Evolutionary conservation across 2,113 vertebrate genomes (phyloP).

Genomic region (Aspiorhynchus laticeps): DNA sequence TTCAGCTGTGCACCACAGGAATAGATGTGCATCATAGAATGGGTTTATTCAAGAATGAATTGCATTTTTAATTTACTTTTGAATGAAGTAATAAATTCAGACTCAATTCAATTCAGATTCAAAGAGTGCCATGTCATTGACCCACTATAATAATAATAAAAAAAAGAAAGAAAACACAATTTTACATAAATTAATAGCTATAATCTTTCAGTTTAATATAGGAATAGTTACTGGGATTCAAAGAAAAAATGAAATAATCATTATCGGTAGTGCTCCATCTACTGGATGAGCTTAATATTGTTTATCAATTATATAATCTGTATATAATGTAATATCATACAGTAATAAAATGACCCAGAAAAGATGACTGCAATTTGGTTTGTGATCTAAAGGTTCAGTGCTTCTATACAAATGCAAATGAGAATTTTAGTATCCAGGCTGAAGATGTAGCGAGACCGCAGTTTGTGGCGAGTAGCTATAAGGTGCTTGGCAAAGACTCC

Average conservation of each 20-base stretch:
- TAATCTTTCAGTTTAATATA: neutral
- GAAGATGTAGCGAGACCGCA: neutral
- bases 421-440: constrained; percentile 34
- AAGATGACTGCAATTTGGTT: constrained; percentile 32
- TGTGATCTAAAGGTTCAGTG: constrained; percentile 47
- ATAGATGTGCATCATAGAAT: neutral
- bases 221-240: neutral
- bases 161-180: neutral
- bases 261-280: constrained; percentile 19
- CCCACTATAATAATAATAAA: too few relatives aligned
- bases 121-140: neutral
- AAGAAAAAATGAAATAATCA: neutral
- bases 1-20: neutral
- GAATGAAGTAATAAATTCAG: neutral
- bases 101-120: neutral
- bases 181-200: neutral
- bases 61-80: neutral
- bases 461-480: neutral
- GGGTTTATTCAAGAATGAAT: neutral
- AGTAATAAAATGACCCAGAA: constrained; percentile 31
- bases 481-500: constrained; percentile 23
- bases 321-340: neutral
- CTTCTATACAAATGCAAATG: constrained; percentile 54
- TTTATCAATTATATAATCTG: constrained; percentile 8
- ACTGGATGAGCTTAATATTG: neutral